Evolutionary conservation across 2,888 invertebrate genomes (phyloP).

Genomic region (Bruchidius siliquastri): DNA sequence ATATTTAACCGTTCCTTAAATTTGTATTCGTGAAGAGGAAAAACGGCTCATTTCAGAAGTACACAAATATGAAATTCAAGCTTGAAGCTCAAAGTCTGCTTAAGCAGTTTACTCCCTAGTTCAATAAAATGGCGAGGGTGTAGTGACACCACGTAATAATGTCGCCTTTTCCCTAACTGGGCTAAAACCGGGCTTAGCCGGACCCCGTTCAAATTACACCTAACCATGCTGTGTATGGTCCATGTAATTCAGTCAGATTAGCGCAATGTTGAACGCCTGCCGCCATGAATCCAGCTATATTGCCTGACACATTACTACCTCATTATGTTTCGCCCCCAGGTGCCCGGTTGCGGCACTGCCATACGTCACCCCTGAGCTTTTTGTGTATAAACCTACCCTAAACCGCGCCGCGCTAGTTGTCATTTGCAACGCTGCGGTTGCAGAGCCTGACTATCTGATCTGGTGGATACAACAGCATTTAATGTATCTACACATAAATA

Average conservation of each 20-base stretch:
- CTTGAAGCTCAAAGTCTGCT: background rate
- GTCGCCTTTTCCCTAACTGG: conserved; percentile 38
- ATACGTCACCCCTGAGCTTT: background rate
- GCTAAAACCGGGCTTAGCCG: conserved; percentile 44
- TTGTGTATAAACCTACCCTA: background rate
- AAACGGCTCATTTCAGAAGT: background rate
- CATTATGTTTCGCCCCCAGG: conserved; percentile 36
- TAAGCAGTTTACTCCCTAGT: conserved; percentile 7
- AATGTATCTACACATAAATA: background rate
- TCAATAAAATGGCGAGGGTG: conserved; percentile 27
- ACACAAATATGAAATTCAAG: background rate
- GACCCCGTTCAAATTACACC: conserved; percentile 42
- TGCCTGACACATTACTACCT: conserved; percentile 48
- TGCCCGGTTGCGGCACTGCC: background rate
- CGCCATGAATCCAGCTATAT: conserved; percentile 45
- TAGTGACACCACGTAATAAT: conserved; percentile 19
- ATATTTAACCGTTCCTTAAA: no score
- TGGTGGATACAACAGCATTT: background rate
- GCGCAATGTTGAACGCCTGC: conserved; percentile 42
- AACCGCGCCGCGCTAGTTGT: background rate
- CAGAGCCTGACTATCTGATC: background rate
- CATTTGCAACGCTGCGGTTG: background rate
- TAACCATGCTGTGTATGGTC: conserved; percentile 10
- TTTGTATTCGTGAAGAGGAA: background rate
- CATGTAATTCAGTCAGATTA: conserved; percentile 49